These are phyloP conservation scores for Pomacea maculata DNA, from an alignment of 1,140 invertebrate species.

Conservation along the genomic window DNA sequence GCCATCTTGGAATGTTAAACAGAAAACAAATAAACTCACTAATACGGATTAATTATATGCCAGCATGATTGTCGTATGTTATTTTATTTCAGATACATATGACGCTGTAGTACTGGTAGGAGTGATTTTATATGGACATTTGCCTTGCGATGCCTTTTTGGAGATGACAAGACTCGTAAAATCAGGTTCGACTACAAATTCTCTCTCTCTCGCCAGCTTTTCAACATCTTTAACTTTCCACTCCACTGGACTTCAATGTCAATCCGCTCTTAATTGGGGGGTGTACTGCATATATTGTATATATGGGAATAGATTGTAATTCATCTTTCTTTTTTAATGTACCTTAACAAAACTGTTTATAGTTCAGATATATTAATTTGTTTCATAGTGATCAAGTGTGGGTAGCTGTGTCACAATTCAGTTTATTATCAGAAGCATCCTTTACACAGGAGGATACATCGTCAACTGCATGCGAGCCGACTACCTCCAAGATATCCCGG, in stretches of 20 bases:
- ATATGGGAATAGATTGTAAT: background rate
- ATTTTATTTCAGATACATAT: background rate
- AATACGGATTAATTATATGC: background rate
- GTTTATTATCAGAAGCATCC: background rate
- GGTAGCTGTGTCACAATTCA: background rate
- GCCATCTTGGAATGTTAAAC: background rate
- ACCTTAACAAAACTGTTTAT: background rate
- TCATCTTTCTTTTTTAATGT: background rate
- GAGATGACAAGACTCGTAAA: conserved; percentile 14
- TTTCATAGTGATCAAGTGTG: background rate
- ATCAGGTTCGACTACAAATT: background rate
- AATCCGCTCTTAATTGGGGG: background rate
- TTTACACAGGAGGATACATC: conserved; percentile 13
- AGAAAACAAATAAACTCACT: background rate
- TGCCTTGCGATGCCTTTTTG: conserved; percentile 2
- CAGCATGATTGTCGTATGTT: background rate
- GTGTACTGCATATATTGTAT: no score
- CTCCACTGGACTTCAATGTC: background rate
- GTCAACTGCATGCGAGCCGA: conserved; percentile 13
- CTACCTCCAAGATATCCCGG: conserved; percentile 3
- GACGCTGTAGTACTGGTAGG: conserved; percentile 1
- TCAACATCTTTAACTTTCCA: background rate
- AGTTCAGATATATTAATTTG: background rate
- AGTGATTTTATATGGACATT: conserved; percentile 1
- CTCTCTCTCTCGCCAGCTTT: background rate